Evolutionary conservation across 2,797 vertebrate species (phyloP).

Genomic region (Rousettus madagascariensis): DNA sequence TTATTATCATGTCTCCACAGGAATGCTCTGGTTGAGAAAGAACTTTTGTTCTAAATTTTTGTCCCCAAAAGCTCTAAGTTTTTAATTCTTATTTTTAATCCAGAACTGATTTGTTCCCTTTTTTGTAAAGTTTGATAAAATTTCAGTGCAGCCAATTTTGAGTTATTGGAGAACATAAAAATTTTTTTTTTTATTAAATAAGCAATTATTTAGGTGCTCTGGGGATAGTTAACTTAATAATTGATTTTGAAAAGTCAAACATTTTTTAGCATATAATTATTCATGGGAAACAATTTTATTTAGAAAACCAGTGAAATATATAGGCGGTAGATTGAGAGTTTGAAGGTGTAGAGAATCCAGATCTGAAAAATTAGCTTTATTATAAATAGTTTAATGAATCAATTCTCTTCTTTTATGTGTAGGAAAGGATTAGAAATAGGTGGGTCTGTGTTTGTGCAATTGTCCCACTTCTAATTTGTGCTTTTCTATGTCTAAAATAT

Average conservation of each 20-base stretch:
- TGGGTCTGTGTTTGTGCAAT: not conserved
- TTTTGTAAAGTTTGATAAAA: constrained; percentile 47
- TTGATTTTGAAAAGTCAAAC: constrained; percentile 41
- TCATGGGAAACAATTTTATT: constrained; percentile 17
- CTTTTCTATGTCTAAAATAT: not conserved
- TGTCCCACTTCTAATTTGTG: not conserved
- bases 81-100: constrained; percentile 33
- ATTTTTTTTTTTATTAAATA: not conserved
- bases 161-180: constrained; percentile 55
- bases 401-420: not conserved
- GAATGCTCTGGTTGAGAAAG: constrained; percentile 31
- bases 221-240: constrained; percentile 35
- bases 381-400: not conserved
- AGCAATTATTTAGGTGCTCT: constrained; percentile 27
- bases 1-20: constrained; percentile 48
- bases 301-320: not conserved
- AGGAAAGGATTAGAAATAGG: not conserved
- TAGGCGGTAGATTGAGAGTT: not conserved
- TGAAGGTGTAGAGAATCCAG: not conserved
- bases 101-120: constrained; percentile 8
- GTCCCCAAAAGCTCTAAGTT: not conserved
- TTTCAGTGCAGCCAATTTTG: constrained; percentile 51
- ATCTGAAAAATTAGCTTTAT: not conserved
- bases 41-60: constrained; percentile 45
- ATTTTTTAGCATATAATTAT: constrained; percentile 13